These are phyloP conservation scores for Neodon shergylaensis DNA, from an alignment of 2,113 vertebrate genomes.

Conservation along the genomic window DNA sequence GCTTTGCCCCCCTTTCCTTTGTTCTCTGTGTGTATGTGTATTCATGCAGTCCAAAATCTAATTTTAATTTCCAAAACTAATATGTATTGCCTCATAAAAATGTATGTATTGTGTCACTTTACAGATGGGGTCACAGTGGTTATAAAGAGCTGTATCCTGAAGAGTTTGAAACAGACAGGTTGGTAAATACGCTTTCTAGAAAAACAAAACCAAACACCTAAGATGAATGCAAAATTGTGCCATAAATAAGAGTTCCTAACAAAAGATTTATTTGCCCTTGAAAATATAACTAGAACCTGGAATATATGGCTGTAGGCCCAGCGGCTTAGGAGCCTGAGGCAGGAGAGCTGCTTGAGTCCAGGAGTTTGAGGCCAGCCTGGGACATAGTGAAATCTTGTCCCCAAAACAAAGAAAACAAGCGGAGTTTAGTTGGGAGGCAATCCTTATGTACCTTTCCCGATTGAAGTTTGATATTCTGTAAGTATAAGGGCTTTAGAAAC, in stretches of 20 bases:
- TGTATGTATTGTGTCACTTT: conserved; percentile 71
- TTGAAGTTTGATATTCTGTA: not conserved
- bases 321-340: not conserved
- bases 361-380: not conserved
- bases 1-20: not conserved
- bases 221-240: conserved; percentile 34
- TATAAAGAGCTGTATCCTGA: conserved; percentile 98
- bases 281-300: not conserved
- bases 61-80: not conserved
- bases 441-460: not conserved
- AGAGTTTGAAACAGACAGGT: conserved; percentile 95
- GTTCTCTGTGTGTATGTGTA: not conserved
- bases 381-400: not conserved
- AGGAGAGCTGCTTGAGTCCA: not conserved
- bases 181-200: conserved; percentile 53
- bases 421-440: conserved; percentile 11
- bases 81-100: conserved; percentile 17
- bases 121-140: conserved; percentile 97
- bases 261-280: conserved; percentile 30
- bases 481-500: conserved; percentile 12
- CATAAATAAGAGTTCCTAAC: not conserved
- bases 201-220: conserved; percentile 4
- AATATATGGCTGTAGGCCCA: not conserved
- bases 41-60: not conserved
- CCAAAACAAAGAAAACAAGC: not conserved